Evolutionary conservation across 1,140 invertebrate genomes (phyloP), one percentile per base, ranked within the genome.

Genomic region (Papilio polyxenes): DNA sequence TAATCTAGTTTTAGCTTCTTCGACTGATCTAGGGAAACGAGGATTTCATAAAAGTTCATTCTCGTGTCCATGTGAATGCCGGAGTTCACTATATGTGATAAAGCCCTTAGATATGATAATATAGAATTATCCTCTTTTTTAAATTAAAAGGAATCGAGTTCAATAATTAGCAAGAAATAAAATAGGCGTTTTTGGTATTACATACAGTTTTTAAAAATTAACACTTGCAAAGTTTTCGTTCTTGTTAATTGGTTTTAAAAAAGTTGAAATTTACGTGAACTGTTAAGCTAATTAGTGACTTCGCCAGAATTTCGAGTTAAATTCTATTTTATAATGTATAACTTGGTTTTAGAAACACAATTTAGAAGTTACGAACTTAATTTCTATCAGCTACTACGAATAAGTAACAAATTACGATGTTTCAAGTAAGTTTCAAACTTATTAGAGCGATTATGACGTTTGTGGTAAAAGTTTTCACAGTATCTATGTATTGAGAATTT

Each of bases 291-390:
- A 72, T 72, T 72, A 72, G 31, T 72, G 37, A 72, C 65, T 37
- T 15, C 31, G 65, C 0, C 31, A 72, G 13, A 72, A 72, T 37
- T 72, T 72, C 6, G 31, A 72, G 13, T 37, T 72, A 37, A 40
- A 72, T 72, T 72, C 31, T 72, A 72, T 72, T 72, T 40, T 37
- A 69, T 69, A 69, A 72, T 72, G 10, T 20, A 65, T 65, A 65
- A 65, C 62, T 65, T 72, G 31, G 31, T 72, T 72, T 37, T 37
- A 37, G 65, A 72, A 72, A 72, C 37, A 72, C 65, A 72, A 72
- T 72, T 72, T 37, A 37, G 65, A 72, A 72, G 65, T 72, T 72
- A 37, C 65, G 15, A 72, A 72, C 65, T 72, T 72, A 72, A 72
- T 72, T 72, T 72, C 65, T 72, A 72, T 72, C 65, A 72, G 65